Percentiles rank a stretch among this genome's conserved stretches.
These are phyloP conservation scores for Arion vulgaris DNA, from an alignment of 1,140 invertebrate species.

Conservation along the genomic window DNA sequence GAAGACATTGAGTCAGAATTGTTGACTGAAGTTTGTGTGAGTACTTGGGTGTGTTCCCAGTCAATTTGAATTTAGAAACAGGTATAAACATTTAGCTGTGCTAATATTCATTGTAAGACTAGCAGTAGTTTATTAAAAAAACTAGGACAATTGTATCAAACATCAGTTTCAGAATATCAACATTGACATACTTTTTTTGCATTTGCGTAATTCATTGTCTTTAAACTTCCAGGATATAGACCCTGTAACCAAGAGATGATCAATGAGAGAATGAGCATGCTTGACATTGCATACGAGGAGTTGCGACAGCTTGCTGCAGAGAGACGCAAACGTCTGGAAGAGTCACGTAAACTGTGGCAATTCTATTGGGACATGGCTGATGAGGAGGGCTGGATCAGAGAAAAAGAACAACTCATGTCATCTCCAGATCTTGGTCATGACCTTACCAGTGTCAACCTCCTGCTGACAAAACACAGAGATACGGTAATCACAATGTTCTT, in stretches of 20 bases:
- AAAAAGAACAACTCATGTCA: slow-evolving; percentile 98
- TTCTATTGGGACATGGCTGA: slow-evolving; percentile 99
- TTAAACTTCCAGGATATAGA: slow-evolving; percentile 79
- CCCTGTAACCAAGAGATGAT: slow-evolving; percentile 97
- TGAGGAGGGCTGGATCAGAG: slow-evolving; percentile 99
- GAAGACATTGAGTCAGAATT: no score
- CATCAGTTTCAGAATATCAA: no score
- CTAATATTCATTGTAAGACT: no score
- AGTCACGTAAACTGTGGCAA: slow-evolving; percentile 97
- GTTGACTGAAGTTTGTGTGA: no score
- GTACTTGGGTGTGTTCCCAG: no score
- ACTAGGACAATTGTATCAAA: no score
- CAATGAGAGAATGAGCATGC: slow-evolving; percentile 88
- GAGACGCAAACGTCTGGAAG: slow-evolving; percentile 90
- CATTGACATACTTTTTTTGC: no score
- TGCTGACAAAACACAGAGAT: slow-evolving; percentile 95
- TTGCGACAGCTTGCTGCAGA: slow-evolving; percentile 95
- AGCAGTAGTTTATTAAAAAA: no score
- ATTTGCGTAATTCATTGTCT: no score
- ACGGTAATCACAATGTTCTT: not conserved
- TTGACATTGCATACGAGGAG: slow-evolving; percentile 93
- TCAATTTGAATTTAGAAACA: no score
- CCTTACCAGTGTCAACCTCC: slow-evolving; percentile 92
- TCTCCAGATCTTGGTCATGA: slow-evolving; percentile 87
- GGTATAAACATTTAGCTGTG: no score